Conservation (phyloP, 1,140 invertebrate genomes). For the Aphaenogaster ashmeadi region DNA sequence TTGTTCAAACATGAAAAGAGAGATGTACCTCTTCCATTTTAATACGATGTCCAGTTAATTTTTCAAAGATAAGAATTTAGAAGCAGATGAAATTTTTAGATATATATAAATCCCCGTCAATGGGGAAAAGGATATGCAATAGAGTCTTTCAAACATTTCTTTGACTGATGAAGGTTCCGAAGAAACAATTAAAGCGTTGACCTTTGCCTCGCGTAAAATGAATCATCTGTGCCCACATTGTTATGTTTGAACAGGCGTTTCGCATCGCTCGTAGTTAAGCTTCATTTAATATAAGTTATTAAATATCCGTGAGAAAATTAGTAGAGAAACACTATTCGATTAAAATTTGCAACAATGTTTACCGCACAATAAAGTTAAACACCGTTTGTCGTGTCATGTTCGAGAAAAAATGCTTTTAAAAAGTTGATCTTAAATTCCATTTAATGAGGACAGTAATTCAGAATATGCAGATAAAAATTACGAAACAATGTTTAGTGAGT, state of each 20-base stretch:
- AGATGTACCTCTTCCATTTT: background rate
- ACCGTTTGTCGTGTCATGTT: background rate
- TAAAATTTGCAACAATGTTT: slow-evolving; percentile 1
- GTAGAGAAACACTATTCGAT: background rate
- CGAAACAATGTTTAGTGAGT: background rate
- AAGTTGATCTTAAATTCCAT: slow-evolving; percentile 2
- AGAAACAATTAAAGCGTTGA: slow-evolving; percentile 41
- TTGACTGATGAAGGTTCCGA: background rate
- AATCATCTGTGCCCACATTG: slow-evolving; percentile 39
- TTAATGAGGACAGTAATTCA: slow-evolving; percentile 31
- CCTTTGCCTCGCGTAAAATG: slow-evolving; percentile 44
- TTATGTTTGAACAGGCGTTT: background rate
- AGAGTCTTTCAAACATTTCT: background rate
- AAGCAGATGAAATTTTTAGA: background rate
- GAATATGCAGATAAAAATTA: background rate
- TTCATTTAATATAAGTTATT: slow-evolving; percentile 48
- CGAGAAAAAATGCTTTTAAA: background rate
- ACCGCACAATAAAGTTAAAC: background rate
- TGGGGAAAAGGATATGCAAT: background rate
- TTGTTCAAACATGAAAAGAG: background rate
- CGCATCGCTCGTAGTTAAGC: slow-evolving; percentile 11
- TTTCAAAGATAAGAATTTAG: background rate
- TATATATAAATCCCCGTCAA: background rate
- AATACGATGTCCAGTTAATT: background rate
- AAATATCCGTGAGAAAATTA: slow-evolving; percentile 42